phyloP scores from a whole-genome alignment of 2,888 invertebrate genomes.

The Leptogaster cylindrica region DNA sequence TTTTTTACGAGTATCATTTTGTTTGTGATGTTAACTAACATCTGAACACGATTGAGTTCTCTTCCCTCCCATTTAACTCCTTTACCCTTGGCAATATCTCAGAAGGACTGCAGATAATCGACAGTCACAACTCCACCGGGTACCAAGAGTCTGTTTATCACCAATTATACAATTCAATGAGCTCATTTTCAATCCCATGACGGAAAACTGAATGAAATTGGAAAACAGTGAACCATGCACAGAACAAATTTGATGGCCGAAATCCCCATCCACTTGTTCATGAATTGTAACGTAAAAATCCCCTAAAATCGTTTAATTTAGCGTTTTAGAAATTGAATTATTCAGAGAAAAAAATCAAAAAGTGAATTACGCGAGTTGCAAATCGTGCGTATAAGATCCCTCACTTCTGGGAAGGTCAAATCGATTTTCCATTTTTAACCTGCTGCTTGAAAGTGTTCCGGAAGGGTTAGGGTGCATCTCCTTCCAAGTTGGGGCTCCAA shows the following conservation, averaged over 20 bases:
- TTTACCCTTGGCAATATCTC: neutral
- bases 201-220: conserved; percentile 24
- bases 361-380: conserved; percentile 6
- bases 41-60: conserved; percentile 21
- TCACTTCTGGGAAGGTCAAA: neutral
- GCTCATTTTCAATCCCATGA: conserved; percentile 13
- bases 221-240: conserved; percentile 16
- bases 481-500: too few relatives aligned
- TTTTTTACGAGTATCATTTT: conserved; percentile 1
- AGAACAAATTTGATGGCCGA: neutral
- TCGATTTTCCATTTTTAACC: conserved; percentile 33
- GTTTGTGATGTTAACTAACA: conserved; percentile 22
- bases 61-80: conserved; percentile 29
- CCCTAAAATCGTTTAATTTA: conserved; percentile 34
- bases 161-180: conserved; percentile 31
- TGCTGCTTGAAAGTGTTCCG: neutral
- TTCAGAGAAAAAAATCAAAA: too few relatives aligned
- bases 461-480: too few relatives aligned
- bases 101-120: conserved; percentile 18
- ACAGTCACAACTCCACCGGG: conserved; percentile 10
- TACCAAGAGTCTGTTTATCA: conserved; percentile 26
- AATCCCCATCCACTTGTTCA: neutral
- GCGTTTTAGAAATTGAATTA: conserved; percentile 37
- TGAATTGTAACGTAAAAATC: conserved; percentile 34
- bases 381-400: conserved; percentile 14